Percentiles rank a stretch among this genome's conserved stretches.
These are phyloP conservation scores for Polypedilum vanderplanki DNA, from an alignment of 1,140 invertebrate species.

Conservation along the genomic window DNA sequence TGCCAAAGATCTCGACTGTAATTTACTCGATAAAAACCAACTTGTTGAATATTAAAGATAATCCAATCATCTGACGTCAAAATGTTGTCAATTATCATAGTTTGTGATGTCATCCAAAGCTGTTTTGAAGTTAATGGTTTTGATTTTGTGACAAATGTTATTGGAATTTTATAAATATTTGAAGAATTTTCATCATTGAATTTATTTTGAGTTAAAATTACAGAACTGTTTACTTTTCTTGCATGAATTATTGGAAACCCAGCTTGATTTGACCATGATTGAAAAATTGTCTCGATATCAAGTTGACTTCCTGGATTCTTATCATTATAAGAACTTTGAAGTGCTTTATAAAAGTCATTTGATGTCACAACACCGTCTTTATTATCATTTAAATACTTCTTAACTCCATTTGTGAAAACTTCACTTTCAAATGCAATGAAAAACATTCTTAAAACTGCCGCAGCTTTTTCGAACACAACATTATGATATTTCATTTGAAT, in stretches of 20 bases:
- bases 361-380: neutral
- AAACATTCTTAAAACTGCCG: neutral
- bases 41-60: slow-evolving; percentile 6
- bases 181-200: neutral
- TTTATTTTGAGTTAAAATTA: neutral
- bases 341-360: neutral
- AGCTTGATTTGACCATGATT: neutral
- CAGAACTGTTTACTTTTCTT: neutral
- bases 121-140: neutral
- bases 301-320: neutral
- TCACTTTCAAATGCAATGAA: neutral
- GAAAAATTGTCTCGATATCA: neutral
- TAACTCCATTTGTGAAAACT: neutral
- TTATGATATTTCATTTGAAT: neutral
- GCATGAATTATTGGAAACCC: neutral
- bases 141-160: neutral
- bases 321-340: neutral
- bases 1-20: neutral
- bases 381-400: neutral
- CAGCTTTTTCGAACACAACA: neutral
- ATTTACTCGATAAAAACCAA: neutral
- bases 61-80: neutral
- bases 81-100: neutral
- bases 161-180: neutral
- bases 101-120: neutral